Percentiles rank a stretch among this genome's conserved stretches.
Conservation (phyloP, 2,797 vertebrate species). For the Premnoplex brunnescens region DNA sequence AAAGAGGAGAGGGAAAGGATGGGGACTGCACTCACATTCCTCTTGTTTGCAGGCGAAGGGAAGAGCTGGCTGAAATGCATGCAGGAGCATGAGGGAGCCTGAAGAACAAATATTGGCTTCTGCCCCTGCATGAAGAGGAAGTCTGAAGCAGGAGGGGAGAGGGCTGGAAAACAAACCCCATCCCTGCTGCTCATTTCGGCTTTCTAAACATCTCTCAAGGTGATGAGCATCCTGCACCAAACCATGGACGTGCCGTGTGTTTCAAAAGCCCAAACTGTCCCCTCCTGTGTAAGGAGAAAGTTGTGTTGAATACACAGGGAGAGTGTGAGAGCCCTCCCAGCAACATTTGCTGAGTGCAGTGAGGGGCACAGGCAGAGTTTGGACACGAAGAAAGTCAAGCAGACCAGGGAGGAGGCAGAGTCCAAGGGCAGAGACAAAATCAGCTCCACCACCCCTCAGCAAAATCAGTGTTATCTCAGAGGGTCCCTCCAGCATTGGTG, state of each 20-base stretch:
- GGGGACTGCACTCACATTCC: background rate
- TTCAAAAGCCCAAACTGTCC: background rate
- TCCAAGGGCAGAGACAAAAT: background rate
- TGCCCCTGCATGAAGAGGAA: background rate
- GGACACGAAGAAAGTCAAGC: accelerated
- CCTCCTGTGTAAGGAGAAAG: background rate
- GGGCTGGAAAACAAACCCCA: background rate
- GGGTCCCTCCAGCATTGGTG: background rate
- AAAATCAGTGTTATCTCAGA: background rate
- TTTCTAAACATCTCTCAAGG: background rate
- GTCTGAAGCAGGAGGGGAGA: background rate
- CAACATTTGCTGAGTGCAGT: accelerated
- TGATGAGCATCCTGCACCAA: background rate
- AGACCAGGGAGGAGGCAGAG: background rate
- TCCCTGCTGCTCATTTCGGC: background rate
- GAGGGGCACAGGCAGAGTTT: background rate
- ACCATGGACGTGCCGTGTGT: background rate
- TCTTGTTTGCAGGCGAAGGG: background rate
- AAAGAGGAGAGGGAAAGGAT: background rate
- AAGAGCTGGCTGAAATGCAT: conserved; percentile 10
- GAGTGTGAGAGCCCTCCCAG: accelerated
- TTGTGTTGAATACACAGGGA: accelerated
- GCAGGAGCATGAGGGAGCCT: conserved; percentile 27
- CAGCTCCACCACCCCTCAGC: background rate
- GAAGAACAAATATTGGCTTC: conserved; percentile 23